Evolutionary conservation across 2,113 vertebrate genomes (phyloP).

Genomic region (Notarius quadriscutis): DNA sequence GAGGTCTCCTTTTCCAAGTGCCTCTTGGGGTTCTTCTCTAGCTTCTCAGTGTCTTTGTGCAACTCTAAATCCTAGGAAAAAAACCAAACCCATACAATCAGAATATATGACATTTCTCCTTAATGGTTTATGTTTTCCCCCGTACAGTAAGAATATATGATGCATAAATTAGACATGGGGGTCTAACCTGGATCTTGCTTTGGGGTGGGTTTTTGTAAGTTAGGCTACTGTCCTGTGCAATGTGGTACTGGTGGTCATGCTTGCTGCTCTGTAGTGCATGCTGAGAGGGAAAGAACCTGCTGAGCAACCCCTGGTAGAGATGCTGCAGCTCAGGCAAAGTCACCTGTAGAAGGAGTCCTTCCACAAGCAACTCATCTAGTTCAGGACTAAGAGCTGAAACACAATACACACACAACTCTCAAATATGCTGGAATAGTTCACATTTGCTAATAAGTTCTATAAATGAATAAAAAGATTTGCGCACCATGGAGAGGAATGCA

Average conservation of each 20-base stretch:
- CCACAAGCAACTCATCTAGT: conserved; percentile 91
- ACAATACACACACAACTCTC: conserved; percentile 6
- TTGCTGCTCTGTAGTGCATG: conserved; percentile 61
- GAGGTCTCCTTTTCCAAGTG: conserved; percentile 79
- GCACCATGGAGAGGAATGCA: conserved; percentile 84
- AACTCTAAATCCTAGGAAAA: conserved; percentile 71
- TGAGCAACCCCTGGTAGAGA: conserved; percentile 84
- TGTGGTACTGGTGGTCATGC: conserved; percentile 70
- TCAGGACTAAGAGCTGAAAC: conserved; percentile 79
- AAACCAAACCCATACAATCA: neutral
- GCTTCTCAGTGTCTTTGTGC: conserved; percentile 73
- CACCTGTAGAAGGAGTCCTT: conserved; percentile 93
- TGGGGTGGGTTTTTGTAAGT: conserved; percentile 15
- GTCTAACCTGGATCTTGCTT: conserved; percentile 39
- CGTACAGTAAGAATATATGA: neutral
- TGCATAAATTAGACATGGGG: neutral
- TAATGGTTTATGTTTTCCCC: neutral
- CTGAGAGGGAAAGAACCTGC: conserved; percentile 70
- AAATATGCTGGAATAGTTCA: neutral
- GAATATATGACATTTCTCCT: neutral
- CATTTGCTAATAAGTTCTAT: neutral
- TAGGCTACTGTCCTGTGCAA: conserved; percentile 46
- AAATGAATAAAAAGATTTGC: conserved; percentile 54
- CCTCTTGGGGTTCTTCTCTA: conserved; percentile 84
- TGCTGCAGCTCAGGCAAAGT: conserved; percentile 93